Conservation (phyloP, 2,888 invertebrate species). For the Eristalinus sepulchralis region DNA sequence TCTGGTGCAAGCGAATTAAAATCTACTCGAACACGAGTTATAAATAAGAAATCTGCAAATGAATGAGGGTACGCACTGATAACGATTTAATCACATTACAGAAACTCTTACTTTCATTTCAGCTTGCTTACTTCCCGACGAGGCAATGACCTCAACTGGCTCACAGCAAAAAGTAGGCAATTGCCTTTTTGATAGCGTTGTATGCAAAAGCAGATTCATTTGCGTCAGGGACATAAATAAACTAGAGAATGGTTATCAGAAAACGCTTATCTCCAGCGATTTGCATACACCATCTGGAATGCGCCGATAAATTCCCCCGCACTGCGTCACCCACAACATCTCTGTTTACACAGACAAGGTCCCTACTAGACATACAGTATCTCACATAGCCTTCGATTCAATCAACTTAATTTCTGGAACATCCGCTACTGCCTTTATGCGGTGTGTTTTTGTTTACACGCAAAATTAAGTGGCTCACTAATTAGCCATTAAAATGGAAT, state of each 20-base stretch:
- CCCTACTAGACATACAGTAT: not conserved
- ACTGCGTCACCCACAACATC: not conserved
- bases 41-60: not conserved
- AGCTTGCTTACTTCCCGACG: not conserved
- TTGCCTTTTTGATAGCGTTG: slow-evolving; percentile 25
- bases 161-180: not conserved
- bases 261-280: slow-evolving; percentile 16
- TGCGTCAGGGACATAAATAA: slow-evolving; percentile 28
- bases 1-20: not conserved
- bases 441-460: slow-evolving; percentile 19
- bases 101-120: not conserved
- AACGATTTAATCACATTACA: not conserved
- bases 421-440: not conserved
- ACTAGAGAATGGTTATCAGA: slow-evolving; percentile 14
- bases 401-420: slow-evolving; percentile 1
- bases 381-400: slow-evolving; percentile 43
- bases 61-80: not conserved
- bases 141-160: not conserved
- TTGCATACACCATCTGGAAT: slow-evolving; percentile 18
- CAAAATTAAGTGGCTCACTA: slow-evolving; percentile 45
- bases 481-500: slow-evolving; percentile 43
- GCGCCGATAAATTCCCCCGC: slow-evolving; percentile 5
- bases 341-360: not conserved
- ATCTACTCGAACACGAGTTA: not conserved
- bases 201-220: slow-evolving; percentile 28